phyloP scores from a whole-genome alignment of 2,797 vertebrate species.

The Paratrypauchen microcephalus region DNA sequence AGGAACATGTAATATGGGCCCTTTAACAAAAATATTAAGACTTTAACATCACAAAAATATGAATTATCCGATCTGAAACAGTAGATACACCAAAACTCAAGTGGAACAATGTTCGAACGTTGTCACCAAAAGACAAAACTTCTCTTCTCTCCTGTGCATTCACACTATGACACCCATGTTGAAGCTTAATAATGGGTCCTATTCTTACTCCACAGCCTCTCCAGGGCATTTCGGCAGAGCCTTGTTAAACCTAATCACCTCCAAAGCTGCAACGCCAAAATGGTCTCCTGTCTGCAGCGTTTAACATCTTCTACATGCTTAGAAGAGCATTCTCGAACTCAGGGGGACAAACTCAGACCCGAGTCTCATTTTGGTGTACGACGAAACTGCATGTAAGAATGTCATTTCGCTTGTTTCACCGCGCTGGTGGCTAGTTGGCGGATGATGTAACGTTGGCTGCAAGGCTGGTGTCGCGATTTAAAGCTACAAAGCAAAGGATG shows the following conservation, averaged over 20 bases:
- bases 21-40: no score
- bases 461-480: neutral
- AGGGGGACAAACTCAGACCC: neutral
- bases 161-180: neutral
- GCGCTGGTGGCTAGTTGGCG: neutral
- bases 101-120: neutral
- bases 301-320: neutral
- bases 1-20: no score
- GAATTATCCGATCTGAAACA: no score
- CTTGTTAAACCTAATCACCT: conserved; percentile 43
- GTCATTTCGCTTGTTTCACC: neutral
- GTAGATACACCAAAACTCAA: no score
- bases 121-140: no score
- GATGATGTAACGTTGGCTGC: neutral
- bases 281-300: neutral
- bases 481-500: neutral
- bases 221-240: conserved; percentile 18
- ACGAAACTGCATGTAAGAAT: neutral
- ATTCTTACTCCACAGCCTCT: neutral
- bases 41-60: no score
- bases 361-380: neutral
- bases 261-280: conserved; percentile 31
- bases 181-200: neutral
- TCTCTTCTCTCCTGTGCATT: no score
- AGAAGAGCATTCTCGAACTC: neutral